Evolutionary conservation across 2,888 invertebrate species (phyloP), one percentile per base, ranked within the genome.

Genomic region (Priocnemis perturbator): DNA sequence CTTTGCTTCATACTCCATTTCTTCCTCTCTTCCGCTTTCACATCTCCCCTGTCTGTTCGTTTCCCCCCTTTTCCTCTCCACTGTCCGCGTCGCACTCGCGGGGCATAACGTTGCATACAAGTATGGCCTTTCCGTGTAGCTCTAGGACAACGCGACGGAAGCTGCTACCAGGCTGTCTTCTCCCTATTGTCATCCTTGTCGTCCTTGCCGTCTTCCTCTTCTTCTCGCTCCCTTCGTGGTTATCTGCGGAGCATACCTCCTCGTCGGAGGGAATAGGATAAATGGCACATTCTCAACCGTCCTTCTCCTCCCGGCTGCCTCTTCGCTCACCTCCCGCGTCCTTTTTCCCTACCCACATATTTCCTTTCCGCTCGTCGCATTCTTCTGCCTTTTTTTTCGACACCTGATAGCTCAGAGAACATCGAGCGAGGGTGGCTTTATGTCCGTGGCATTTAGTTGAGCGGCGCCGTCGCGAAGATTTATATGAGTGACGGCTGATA

Each of bases 51-150:
- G 11, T 53, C 58, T 7, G 56, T 17, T 53, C 58, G 21, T 9
- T 14, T 55, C 45, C 14, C 9, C 47, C 52, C 23, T 26, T 26
- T 45, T 23, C 52, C 19, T 48, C 11, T 37, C 44, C 30, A 37
- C 56, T 21, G 21, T 20, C n/a, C 52, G 3, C 21, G 20, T 57
- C 37, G 1, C 55, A 48, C 15, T 44, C 17, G 20, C 48, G 52
- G 37, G 47, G 3, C 48, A 20, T 9, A 19, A 50, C 7, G 48
- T 37, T 26, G 56, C 23, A 47, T 61, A 57, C 64, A 66, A 67
- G 67, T 78, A 76, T 78, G 73, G 76, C 71, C 73, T 76, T 78
- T 76, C 67, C 78, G 37, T 73, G 78, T 74, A 78, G 62, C 60
- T 65, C 55, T 48, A 26, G 60, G 56, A 56, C 58, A 53, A 50